Evolutionary conservation across 2,113 vertebrate genomes (phyloP).

Genomic region (Oreochromis niloticus): DNA sequence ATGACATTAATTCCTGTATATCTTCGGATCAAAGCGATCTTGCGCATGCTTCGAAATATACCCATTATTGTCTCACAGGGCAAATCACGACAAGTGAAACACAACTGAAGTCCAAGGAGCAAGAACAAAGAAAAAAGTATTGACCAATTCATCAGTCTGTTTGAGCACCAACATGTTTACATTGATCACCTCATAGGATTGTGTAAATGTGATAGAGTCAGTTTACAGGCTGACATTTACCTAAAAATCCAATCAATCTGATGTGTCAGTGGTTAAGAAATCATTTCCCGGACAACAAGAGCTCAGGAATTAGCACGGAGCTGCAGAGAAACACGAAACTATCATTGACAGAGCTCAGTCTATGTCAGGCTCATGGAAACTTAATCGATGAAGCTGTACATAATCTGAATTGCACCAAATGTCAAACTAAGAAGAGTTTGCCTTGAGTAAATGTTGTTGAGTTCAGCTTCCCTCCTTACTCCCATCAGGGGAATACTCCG

Average conservation of each 20-base stretch:
- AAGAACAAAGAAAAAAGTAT: background rate
- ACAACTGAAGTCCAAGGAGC: background rate
- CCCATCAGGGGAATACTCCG: background rate
- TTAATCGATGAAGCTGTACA: background rate
- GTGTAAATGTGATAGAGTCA: background rate
- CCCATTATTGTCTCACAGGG: background rate
- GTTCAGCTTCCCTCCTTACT: background rate
- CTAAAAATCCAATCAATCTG: background rate
- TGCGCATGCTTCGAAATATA: background rate
- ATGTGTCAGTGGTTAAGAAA: background rate
- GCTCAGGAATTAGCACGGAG: background rate
- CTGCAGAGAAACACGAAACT: background rate
- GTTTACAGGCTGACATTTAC: background rate
- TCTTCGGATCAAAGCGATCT: background rate
- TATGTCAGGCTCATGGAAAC: background rate
- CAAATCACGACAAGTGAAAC: background rate
- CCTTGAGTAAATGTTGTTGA: background rate
- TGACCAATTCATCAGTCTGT: background rate
- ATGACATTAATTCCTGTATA: background rate
- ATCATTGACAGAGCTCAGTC: background rate
- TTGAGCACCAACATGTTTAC: background rate
- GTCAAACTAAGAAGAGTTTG: background rate
- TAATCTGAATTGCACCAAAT: background rate
- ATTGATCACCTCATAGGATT: background rate
- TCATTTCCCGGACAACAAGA: background rate